These are phyloP conservation scores for Poecilobothrus nobilitatus DNA, from an alignment of 2,888 invertebrate genomes.

Conservation along the genomic window DNA sequence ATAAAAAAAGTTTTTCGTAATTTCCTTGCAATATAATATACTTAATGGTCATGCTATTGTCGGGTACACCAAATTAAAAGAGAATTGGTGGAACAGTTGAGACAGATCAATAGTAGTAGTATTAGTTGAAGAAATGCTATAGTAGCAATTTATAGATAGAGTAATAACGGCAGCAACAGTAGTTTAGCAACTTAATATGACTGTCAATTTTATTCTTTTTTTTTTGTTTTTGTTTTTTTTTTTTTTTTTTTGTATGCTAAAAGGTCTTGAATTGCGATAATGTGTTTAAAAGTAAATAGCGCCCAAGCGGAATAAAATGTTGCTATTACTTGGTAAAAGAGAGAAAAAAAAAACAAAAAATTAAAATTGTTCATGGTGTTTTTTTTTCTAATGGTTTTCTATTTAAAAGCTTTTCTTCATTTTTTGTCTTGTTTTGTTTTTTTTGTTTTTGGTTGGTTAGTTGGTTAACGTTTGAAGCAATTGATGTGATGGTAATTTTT, in stretches of 20 bases:
- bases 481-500: not conserved
- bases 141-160: too few species aligned
- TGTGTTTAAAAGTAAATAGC: not conserved
- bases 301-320: not conserved
- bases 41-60: too few species aligned
- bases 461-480: not conserved
- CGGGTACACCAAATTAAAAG: too few species aligned
- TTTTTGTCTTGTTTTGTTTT: too few species aligned
- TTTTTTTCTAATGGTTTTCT: not conserved
- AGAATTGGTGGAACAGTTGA: too few species aligned
- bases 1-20: not conserved
- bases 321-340: not conserved
- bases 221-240: not conserved
- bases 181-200: not conserved
- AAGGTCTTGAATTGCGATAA: not conserved
- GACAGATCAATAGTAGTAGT: too few species aligned
- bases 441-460: too few species aligned
- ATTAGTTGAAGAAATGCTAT: too few species aligned
- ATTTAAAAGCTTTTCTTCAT: not conserved
- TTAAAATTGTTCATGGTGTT: not conserved
- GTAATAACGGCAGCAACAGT: not conserved
- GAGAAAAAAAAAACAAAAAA: too few species aligned
- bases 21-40: not conserved
- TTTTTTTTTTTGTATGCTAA: not conserved
- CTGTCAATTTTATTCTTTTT: not conserved